These are phyloP conservation scores for Trinectes maculatus DNA, from an alignment of 2,113 vertebrate species.

Conservation along the genomic window DNA sequence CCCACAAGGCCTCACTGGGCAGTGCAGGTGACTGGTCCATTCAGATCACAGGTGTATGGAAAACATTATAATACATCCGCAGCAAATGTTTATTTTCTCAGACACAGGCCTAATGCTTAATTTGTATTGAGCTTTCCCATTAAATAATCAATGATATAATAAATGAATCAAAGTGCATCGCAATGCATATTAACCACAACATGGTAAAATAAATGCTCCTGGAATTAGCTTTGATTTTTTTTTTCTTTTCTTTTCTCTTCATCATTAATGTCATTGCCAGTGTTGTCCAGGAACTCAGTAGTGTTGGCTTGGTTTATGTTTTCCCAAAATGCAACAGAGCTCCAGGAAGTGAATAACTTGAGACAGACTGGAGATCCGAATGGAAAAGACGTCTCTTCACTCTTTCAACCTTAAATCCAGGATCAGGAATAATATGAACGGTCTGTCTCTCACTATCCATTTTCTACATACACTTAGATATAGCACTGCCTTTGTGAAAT, in stretches of 20 bases:
- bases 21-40: conserved; percentile 3
- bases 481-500: conserved; percentile 34
- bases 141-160: too few species aligned
- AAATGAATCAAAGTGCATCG: too few species aligned
- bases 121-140: not conserved
- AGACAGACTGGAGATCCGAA: not conserved
- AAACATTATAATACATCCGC: not conserved
- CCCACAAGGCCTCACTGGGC: not conserved
- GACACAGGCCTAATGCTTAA: too few species aligned
- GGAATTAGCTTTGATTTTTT: not conserved
- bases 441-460: not conserved
- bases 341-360: not conserved
- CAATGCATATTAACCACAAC: not conserved
- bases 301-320: not conserved
- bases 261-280: not conserved
- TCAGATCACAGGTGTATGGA: not conserved
- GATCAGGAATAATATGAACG: not conserved
- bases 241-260: too few species aligned
- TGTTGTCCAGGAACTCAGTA: not conserved
- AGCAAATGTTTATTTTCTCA: not conserved
- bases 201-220: not conserved
- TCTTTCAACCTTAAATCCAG: not conserved
- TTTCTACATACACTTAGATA: not conserved
- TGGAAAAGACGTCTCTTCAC: not conserved
- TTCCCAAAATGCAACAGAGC: not conserved